Evolutionary conservation across 2,888 invertebrate genomes (phyloP).

Genomic region (Orthonevra nobilis): DNA sequence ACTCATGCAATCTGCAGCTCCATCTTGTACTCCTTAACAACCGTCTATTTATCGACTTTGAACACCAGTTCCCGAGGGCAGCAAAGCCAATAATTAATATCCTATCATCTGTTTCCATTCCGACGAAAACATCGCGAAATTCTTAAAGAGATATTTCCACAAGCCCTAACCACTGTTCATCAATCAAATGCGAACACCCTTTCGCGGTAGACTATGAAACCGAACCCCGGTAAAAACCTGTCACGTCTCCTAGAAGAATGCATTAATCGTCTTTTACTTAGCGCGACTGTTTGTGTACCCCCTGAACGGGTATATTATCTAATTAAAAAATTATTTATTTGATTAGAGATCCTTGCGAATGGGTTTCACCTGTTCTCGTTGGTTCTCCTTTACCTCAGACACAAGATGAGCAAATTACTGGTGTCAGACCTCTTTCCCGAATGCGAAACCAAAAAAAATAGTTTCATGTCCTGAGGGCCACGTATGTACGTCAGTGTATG

Average conservation of each 20-base stretch:
- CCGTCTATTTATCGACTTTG: no score
- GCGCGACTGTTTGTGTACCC: not conserved
- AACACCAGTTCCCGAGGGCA: no score
- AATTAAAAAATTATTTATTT: conserved; percentile 65
- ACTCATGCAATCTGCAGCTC: no score
- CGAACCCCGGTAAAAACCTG: conserved; percentile 36
- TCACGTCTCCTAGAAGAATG: conserved; percentile 35
- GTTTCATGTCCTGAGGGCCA: conserved; percentile 21
- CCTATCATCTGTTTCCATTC: conserved; percentile 48
- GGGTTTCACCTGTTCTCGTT: conserved; percentile 42
- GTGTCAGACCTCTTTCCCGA: conserved; percentile 3
- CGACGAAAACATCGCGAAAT: no score
- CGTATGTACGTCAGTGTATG: conserved; percentile 12
- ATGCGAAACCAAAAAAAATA: conserved; percentile 32
- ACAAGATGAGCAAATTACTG: no score
- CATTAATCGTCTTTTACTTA: conserved; percentile 59
- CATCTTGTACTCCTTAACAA: no score
- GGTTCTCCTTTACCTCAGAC: no score
- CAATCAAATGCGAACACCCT: conserved; percentile 16
- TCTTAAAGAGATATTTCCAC: no score
- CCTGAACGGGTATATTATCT: conserved; percentile 30
- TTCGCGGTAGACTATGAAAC: no score
- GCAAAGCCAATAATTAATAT: conserved; percentile 56
- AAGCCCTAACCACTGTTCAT: conserved; percentile 21
- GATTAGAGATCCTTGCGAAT: conserved; percentile 42